These are phyloP conservation scores for Eupleurogrammus muticus DNA, from an alignment of 2,797 vertebrate genomes.

Conservation along the genomic window DNA sequence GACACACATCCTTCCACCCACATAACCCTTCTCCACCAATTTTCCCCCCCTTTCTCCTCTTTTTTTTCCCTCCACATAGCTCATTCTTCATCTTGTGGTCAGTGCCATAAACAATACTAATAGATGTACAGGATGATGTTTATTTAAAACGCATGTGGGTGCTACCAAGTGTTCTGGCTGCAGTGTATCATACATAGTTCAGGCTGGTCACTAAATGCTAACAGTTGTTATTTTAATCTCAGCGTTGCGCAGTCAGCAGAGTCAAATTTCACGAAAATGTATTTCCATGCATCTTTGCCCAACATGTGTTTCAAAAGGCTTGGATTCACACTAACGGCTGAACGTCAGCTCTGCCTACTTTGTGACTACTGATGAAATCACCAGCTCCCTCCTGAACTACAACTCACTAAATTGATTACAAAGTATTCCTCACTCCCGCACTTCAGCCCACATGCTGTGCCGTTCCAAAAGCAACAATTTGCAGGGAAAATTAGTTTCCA, in stretches of 20 bases:
- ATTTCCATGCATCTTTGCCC: conserved; percentile 3
- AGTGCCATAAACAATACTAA: conserved; percentile 10
- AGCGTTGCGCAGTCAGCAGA: not conserved
- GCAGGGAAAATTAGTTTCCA: conserved; percentile 34
- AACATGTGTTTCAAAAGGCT: conserved; percentile 14
- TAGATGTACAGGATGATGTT: conserved; percentile 5
- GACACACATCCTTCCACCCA: conserved; percentile 31
- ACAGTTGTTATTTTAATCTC: conserved; percentile 10
- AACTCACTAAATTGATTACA: not conserved
- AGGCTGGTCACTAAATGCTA: not conserved
- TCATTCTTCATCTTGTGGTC: not conserved
- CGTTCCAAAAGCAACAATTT: conserved; percentile 9
- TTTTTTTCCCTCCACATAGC: not conserved
- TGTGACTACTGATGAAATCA: conserved; percentile 6
- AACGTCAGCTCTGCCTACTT: not conserved
- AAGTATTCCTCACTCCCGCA: conserved; percentile 1
- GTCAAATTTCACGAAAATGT: not conserved
- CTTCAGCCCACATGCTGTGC: conserved; percentile 1
- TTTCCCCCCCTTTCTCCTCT: no score
- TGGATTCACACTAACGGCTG: not conserved
- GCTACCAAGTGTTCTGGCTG: not conserved
- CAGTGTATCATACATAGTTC: not conserved
- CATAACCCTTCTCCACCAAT: conserved; percentile 33
- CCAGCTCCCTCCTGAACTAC: not conserved
- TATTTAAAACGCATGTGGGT: not conserved